phyloP scores from a whole-genome alignment of 2,797 vertebrate genomes.

The Anguilla pacifica region DNA sequence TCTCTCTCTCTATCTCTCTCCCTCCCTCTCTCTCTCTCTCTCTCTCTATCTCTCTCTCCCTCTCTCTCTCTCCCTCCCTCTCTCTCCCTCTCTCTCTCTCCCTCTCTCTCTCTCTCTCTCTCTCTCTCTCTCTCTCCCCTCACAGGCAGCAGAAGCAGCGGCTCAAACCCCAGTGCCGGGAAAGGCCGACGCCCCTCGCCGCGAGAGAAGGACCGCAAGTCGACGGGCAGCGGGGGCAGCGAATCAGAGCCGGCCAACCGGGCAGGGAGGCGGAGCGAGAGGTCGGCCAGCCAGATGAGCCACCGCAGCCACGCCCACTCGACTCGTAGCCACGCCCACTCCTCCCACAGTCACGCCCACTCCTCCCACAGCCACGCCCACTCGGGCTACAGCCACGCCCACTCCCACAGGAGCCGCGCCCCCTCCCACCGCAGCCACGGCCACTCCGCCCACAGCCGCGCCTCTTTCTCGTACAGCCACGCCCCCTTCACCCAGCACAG shows the following conservation, averaged over 20 bases:
- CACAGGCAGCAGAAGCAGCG: slow-evolving; percentile 94
- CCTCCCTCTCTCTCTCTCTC: no score
- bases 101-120: no score
- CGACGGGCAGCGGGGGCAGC: slow-evolving; percentile 80
- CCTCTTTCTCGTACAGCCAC: slow-evolving; percentile 67
- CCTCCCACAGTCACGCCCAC: slow-evolving; percentile 27
- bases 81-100: no score
- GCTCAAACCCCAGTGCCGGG: slow-evolving; percentile 89
- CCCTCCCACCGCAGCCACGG: slow-evolving; percentile 64
- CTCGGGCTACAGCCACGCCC: not conserved
- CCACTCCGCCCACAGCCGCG: slow-evolving; percentile 68
- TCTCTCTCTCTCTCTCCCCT: not conserved
- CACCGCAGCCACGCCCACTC: slow-evolving; percentile 78
- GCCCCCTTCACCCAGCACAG: slow-evolving; percentile 67
- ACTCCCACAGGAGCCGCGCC: slow-evolving; percentile 58
- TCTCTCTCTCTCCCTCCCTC: no score
- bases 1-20: no score
- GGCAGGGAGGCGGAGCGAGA: slow-evolving; percentile 75
- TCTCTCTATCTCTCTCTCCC: no score
- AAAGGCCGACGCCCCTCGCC: slow-evolving; percentile 84
- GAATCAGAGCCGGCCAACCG: slow-evolving; percentile 75
- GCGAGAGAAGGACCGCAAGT: slow-evolving; percentile 85
- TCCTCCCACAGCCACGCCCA: slow-evolving; percentile 61
- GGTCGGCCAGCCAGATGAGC: slow-evolving; percentile 87
- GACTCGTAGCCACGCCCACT: slow-evolving; percentile 63